Evolutionary conservation across 2,113 vertebrate genomes (phyloP), one percentile per base, ranked within the genome.

Genomic region (Prunella fulvescens): DNA sequence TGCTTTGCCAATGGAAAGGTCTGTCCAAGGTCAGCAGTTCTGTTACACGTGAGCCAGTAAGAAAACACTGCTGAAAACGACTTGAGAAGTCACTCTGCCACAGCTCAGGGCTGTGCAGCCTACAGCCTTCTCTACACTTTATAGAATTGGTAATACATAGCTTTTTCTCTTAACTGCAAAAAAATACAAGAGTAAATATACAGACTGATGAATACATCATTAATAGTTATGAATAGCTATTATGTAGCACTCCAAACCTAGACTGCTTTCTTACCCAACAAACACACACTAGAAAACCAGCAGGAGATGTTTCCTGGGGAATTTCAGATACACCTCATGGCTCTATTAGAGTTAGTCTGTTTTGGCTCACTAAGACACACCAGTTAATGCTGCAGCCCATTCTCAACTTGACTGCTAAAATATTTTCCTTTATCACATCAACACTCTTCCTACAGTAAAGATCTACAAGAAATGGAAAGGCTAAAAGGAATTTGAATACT

Each of bases 1-100:
- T 6, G 44, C 76, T 70, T 39, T 92, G 94, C 94, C 92, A 95
- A 64, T 51, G 48, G 80, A 79, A 74, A 86, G 40, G 73, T 37
- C 73, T 91, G 57, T 29, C 81, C 71, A 31, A 53, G 87, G 47
- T 93, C 90, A 93, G 76, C 78, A 77, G 66, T n/a, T 86, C 60
- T 80, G 37, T 50, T 77, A 92, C 35, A 35, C 3, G 18, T 28
- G 45, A 53, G 53, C 58, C 58, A 76, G 35, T 23, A 29, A 72
- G 74, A 88, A 84, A 93, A 74, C 10, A 64, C 9, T 84, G 48
- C 61, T 56, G 79, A 86, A 90, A 88, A 80, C 17, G 35, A 39
- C 78, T 58, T 14, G 47, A 85, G 47, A 71, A 93, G 22, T 61
- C 31, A 42, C 31, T 80, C 33, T 8, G 12, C n/a, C 29, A 33